Evolutionary conservation across 2,888 invertebrate genomes (phyloP), one percentile per base, ranked within the genome.

Genomic region (Chironomus riparius): DNA sequence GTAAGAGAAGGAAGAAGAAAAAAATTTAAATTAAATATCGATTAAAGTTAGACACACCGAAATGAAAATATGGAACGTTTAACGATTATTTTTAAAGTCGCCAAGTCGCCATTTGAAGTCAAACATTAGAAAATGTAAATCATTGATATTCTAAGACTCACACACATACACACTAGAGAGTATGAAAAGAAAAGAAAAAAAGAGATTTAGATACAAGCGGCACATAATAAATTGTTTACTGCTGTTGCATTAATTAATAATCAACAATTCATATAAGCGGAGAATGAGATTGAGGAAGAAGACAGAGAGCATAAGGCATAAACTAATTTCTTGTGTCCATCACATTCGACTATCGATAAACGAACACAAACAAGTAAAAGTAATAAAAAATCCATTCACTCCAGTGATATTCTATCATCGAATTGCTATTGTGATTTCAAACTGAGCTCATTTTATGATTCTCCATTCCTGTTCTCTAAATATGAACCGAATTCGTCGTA

Each of bases 161-260:
- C 38, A 38, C 38, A 38, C 10, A 38, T 10, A 10, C 38, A 38
- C n/a, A 56, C 12, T 13, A 56, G 50, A 13, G 5, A 38, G 38
- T 10, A 38, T 38, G 38, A 38, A 38, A n/a, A 38, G 38, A 38
- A 38, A 38, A n/a, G n/a, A 15, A 56, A 56, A 50, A 38, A 38
- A 18, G 56, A 56, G 15, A 56, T 18, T 18, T 56, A 15, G 56
- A 56, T 18, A 56, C 56, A 56, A 56, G 18, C 38, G 18, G n/a
- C 70, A 70, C 70, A 70, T 70, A 70, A 70, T 70, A 70, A 70
- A 70, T 70, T 70, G 70, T 70, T 70, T 70, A 47, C 50, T 56
- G 56, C 50, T 50, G 70, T 50, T 70, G 70, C 70, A 70, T 70
- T 70, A 70, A 70, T 70, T 70, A 70, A 70, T 70, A 50, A 70